Conservation (phyloP, 2,797 vertebrate species). For the Mareca penelope region DNA sequence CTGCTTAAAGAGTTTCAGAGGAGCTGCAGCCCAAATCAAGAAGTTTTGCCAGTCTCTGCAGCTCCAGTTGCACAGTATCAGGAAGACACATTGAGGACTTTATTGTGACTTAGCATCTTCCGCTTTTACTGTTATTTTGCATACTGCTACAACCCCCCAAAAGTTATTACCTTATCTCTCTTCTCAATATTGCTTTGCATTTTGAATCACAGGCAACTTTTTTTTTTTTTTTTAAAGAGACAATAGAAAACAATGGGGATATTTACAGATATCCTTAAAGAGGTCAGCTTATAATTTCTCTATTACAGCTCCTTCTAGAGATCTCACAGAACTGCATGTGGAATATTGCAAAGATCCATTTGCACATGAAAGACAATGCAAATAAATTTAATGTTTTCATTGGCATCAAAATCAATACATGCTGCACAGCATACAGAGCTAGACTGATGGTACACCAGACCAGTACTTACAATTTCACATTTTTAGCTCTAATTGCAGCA, state of each 20-base stretch:
- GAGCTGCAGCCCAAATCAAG: neutral
- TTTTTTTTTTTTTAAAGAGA: neutral
- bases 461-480: neutral
- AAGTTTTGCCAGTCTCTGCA: neutral
- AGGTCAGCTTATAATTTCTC: neutral
- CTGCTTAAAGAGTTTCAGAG: neutral
- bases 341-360: neutral
- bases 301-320: neutral
- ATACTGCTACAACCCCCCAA: neutral
- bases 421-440: neutral
- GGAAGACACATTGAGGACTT: neutral
- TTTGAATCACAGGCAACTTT: neutral
- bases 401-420: neutral
- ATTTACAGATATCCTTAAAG: neutral
- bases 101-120: neutral
- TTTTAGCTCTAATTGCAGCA: neutral
- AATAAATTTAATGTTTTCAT: neutral
- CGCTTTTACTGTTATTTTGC: neutral
- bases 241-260: neutral
- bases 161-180: neutral
- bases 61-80: neutral
- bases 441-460: neutral
- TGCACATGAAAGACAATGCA: neutral
- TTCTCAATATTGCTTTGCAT: neutral
- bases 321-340: neutral